Conservation (phyloP, 1,140 invertebrate species). For the Goniozus legneri region DNA sequence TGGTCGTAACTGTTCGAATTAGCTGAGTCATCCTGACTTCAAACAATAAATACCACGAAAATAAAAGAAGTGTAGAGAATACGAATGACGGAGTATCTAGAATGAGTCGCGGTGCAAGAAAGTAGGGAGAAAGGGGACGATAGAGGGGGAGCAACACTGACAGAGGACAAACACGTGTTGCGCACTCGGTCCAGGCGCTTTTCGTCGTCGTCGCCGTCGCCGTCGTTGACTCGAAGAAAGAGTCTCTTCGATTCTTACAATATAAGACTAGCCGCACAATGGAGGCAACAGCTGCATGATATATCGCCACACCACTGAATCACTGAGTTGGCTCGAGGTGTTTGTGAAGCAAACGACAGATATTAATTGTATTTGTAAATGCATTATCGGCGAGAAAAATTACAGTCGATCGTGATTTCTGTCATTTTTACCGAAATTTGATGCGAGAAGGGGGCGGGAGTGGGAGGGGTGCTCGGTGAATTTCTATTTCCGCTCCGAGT, state of each 20-base stretch:
- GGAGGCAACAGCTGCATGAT: slow-evolving; percentile 54
- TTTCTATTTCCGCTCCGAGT: background rate
- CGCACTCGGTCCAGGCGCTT: slow-evolving; percentile 33
- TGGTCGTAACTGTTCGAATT: no score
- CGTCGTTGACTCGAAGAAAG: background rate
- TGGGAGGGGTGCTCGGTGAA: background rate
- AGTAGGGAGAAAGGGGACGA: slow-evolving; percentile 9
- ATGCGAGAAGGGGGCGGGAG: slow-evolving; percentile 12
- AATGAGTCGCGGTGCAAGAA: slow-evolving; percentile 2
- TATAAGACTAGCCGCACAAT: slow-evolving; percentile 53
- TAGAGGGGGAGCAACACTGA: slow-evolving; percentile 17
- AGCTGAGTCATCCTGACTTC: no score
- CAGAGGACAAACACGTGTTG: slow-evolving; percentile 48
- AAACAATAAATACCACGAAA: no score
- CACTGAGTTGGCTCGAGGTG: slow-evolving; percentile 16
- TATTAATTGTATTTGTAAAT: no score
- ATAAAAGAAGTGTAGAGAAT: no score
- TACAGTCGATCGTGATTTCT: no score
- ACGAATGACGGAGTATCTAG: background rate
- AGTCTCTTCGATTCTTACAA: slow-evolving; percentile 28
- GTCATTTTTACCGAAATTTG: no score
- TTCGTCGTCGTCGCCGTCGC: background rate
- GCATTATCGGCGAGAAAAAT: no score
- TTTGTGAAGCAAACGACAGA: no score
- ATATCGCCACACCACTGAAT: slow-evolving; percentile 39